Conservation (phyloP, 2,888 invertebrate species). For the Allygus modestus region DNA sequence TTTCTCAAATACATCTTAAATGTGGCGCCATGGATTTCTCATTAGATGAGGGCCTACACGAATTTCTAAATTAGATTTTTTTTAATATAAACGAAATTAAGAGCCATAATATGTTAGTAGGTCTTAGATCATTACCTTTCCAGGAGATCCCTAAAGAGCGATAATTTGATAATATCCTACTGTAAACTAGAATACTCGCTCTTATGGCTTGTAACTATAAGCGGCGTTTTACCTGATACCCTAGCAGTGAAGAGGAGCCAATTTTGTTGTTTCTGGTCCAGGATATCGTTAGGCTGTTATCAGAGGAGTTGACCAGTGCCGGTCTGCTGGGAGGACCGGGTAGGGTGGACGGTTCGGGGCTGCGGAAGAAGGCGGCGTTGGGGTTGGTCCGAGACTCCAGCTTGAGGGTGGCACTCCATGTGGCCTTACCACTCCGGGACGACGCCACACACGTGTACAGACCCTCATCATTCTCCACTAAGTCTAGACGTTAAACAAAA, state of each 20-base stretch:
- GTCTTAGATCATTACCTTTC: too few relatives aligned
- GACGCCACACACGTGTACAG: conserved; percentile 90
- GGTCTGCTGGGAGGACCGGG: conserved; percentile 91
- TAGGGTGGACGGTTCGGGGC: conserved; percentile 87
- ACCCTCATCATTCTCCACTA: conserved; percentile 78
- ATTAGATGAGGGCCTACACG: too few relatives aligned
- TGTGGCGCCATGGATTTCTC: too few relatives aligned
- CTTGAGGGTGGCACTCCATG: conserved; percentile 88
- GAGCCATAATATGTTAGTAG: too few relatives aligned
- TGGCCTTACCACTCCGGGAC: conserved; percentile 92
- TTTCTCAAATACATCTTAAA: too few relatives aligned
- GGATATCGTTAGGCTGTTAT: conserved; percentile 86
- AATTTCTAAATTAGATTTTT: too few relatives aligned
- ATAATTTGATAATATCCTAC: too few relatives aligned
- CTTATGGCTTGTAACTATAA: too few relatives aligned
- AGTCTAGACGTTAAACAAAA: too few relatives aligned
- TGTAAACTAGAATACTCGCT: too few relatives aligned
- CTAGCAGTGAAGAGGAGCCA: conserved; percentile 89
- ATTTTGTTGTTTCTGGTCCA: conserved; percentile 92
- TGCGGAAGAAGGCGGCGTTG: conserved; percentile 87
- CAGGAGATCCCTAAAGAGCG: too few relatives aligned
- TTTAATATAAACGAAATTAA: too few relatives aligned
- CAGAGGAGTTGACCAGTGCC: conserved; percentile 84
- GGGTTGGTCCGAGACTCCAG: conserved; percentile 91
- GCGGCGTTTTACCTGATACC: conserved; percentile 81